Conservation (phyloP, 2,113 vertebrate species). For the Archilochus colubris region DNA sequence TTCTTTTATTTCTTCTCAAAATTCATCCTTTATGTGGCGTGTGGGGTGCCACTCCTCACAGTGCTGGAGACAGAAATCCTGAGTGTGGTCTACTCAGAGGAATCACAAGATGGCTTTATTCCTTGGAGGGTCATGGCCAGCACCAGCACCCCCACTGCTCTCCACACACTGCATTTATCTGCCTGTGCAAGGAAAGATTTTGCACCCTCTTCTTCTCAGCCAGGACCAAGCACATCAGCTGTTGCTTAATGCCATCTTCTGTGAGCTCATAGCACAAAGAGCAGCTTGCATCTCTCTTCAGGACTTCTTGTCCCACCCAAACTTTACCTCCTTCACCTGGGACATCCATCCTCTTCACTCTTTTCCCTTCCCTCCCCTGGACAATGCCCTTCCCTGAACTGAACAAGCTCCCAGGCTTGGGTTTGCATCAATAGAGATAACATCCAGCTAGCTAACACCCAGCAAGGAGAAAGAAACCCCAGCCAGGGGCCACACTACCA, state of each 20-base stretch:
- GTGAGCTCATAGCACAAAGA: neutral
- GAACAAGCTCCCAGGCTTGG: rapidly evolving
- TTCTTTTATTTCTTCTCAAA: neutral
- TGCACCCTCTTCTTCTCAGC: neutral
- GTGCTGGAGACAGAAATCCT: neutral
- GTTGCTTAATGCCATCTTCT: neutral
- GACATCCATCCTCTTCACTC: neutral
- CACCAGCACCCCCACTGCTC: neutral
- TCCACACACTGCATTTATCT: neutral
- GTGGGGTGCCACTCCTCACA: neutral
- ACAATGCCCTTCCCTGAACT: neutral
- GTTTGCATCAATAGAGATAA: neutral
- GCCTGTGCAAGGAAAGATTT: neutral
- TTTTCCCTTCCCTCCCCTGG: neutral
- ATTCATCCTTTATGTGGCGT: neutral
- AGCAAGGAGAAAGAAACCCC: neutral
- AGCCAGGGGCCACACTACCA: neutral
- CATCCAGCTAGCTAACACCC: no score
- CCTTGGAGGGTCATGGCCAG: neutral
- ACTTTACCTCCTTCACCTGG: neutral
- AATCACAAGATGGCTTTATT: neutral
- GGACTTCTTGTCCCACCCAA: neutral
- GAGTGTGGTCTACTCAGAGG: neutral
- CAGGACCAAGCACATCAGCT: neutral
- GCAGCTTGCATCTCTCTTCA: neutral